phyloP scores from a whole-genome alignment of 2,888 invertebrate genomes.

The Pogonocherus hispidulus region DNA sequence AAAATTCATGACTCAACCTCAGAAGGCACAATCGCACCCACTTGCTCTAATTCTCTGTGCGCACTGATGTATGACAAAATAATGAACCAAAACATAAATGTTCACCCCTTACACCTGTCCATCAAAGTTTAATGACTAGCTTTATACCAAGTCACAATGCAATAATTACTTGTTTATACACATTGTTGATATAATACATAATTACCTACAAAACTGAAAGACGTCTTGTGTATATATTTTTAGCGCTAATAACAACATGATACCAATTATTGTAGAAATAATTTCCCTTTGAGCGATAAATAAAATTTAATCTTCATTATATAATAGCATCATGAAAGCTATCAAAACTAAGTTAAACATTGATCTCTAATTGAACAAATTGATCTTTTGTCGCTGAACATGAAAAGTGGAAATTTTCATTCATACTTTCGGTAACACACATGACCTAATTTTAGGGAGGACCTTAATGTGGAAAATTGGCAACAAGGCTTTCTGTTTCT shows the following conservation, averaged over 20 bases:
- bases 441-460: conserved; percentile 16
- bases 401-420: conserved; percentile 3
- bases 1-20: not conserved
- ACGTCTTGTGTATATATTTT: too few relatives aligned
- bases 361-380: conserved; percentile 15
- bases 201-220: too few relatives aligned
- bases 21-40: not conserved
- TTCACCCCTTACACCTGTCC: not conserved
- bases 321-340: conserved; percentile 1
- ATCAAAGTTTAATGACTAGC: too few relatives aligned
- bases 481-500: not conserved
- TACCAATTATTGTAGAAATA: too few relatives aligned
- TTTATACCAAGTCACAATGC: too few relatives aligned
- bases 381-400: conserved; percentile 17
- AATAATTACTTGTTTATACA: too few relatives aligned
- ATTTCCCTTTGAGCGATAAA: too few relatives aligned
- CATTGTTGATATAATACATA: too few relatives aligned
- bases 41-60: too few relatives aligned
- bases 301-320: too few relatives aligned
- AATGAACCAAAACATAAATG: not conserved
- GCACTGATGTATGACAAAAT: not conserved
- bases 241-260: too few relatives aligned
- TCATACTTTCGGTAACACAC: conserved; percentile 13
- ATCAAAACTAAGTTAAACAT: conserved; percentile 25
- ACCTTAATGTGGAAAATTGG: not conserved